Evolutionary conservation across 2,888 invertebrate species (phyloP).

Genomic region (Drosophila yooni): DNA sequence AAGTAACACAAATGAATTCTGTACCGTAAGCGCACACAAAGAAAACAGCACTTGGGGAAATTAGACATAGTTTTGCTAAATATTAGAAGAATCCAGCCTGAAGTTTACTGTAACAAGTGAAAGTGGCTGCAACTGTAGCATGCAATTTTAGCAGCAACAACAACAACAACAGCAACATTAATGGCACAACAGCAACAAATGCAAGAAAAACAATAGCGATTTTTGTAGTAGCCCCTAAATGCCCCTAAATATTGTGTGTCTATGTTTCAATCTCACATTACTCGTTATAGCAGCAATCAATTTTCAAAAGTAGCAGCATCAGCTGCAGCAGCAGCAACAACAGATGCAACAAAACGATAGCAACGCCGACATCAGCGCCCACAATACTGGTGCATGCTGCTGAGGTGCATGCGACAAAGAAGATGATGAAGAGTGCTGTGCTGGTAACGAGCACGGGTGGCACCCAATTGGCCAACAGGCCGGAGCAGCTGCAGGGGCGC

Average conservation of each 20-base stretch:
- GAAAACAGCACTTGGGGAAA: neutral
- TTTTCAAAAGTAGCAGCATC: constrained; percentile 78
- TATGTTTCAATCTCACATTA: constrained; percentile 74
- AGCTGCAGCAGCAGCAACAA: constrained; percentile 21
- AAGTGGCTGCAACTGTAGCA: neutral
- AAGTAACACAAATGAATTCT: neutral
- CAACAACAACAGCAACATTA: neutral
- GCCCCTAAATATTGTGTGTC: constrained; percentile 28
- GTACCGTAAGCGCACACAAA: too few species aligned
- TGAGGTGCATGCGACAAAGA: constrained; percentile 77
- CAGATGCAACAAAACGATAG: constrained; percentile 31
- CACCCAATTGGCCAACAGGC: constrained; percentile 45
- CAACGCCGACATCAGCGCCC: constrained; percentile 49
- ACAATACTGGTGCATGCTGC: constrained; percentile 79
- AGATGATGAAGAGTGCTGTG: constrained; percentile 65
- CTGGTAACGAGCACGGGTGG: constrained; percentile 56
- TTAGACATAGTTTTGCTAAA: neutral
- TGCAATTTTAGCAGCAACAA: neutral
- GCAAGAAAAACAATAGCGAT: neutral
- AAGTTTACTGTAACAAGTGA: neutral
- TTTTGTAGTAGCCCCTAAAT: neutral
- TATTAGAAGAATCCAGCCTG: neutral
- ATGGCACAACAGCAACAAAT: neutral
- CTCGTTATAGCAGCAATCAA: constrained; percentile 83
- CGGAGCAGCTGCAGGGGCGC: constrained; percentile 33